phyloP scores from a whole-genome alignment of 1,140 invertebrate species.

The Orussus abietinus region DNA sequence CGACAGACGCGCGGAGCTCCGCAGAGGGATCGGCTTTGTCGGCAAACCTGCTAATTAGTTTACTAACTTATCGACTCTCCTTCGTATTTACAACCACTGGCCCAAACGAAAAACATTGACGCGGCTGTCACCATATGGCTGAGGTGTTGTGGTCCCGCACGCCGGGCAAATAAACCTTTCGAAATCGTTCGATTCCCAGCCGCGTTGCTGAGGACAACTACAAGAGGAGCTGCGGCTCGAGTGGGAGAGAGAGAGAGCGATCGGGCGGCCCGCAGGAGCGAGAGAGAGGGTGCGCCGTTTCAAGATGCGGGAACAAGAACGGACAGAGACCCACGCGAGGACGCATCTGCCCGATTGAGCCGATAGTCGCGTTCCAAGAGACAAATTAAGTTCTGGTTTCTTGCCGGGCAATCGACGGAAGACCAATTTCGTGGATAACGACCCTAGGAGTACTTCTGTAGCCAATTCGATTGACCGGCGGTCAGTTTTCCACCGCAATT shows the following conservation, averaged over 20 bases:
- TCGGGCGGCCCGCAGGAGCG: neutral
- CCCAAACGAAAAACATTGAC: constrained; percentile 29
- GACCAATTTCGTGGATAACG: too few species aligned
- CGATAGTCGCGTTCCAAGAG: constrained; percentile 43
- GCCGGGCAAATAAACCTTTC: constrained; percentile 27
- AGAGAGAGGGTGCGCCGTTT: neutral
- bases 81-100: constrained; percentile 33
- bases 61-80: constrained; percentile 52
- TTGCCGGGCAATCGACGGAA: constrained; percentile 30
- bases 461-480: too few species aligned
- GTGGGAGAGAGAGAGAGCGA: constrained; percentile 7
- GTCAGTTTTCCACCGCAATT: too few species aligned
- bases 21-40: constrained; percentile 43
- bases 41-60: constrained; percentile 53
- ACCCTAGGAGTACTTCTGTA: too few species aligned
- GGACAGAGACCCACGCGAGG: constrained; percentile 10
- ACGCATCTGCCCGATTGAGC: constrained; percentile 34
- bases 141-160: constrained; percentile 28
- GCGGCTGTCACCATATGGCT: constrained; percentile 31
- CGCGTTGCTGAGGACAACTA: constrained; percentile 1
- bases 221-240: constrained; percentile 1
- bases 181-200: constrained; percentile 18
- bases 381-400: constrained; percentile 48
- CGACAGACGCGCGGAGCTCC: constrained; percentile 30
- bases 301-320: constrained; percentile 1